Evolutionary conservation across 2,113 vertebrate species (phyloP), one percentile per base, ranked within the genome.

Genomic region (Muntiacus muntjak): DNA sequence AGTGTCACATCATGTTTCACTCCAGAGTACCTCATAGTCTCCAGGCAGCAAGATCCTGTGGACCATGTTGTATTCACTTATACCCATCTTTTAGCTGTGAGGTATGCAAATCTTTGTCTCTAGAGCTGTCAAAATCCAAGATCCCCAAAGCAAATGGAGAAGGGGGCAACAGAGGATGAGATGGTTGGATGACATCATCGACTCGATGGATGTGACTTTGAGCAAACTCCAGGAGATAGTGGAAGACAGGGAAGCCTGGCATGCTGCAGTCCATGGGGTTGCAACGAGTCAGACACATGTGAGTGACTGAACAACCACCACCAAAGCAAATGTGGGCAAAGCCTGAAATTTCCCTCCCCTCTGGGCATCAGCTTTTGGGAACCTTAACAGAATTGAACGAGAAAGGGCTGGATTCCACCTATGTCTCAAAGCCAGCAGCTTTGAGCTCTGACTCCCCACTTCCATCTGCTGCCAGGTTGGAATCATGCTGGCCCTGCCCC

Each of bases 11-110:
- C 6, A 1, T 26, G 23, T 47, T 15, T 76, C 74, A 58, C 87
- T 85, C 82, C 6, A 2, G n/a, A 76, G 91, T 55, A 12, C 40
- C 85, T 78, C 71, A 28, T 47, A 16, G 95, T 95, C 81, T 54
- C 71, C 91, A 91, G 79, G 92, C 71, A 96, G 36, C 83, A 45
- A 98, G 93, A 97, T 89, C 95, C 97, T 96, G 58, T 83, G 97
- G 97, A 89, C 62, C 57, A 12, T 19, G 12, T 86, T 62, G 71
- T 26, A 97, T 82, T 83, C 76, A 84, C 58, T 28, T 92, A 97
- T 92, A 86, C 30, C 40, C 55, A 50, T 60, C 36, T 87, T 89
- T 91, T 50, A 97, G 50, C 23, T 96, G 58, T 89, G 78, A 96
- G 87, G 62, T 67, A 91, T 90, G 96, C 89, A 98, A 57, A 98